phyloP scores from a whole-genome alignment of 35 echinoderm and acorn worm species.

The Eucidaris tribuloides region DNA sequence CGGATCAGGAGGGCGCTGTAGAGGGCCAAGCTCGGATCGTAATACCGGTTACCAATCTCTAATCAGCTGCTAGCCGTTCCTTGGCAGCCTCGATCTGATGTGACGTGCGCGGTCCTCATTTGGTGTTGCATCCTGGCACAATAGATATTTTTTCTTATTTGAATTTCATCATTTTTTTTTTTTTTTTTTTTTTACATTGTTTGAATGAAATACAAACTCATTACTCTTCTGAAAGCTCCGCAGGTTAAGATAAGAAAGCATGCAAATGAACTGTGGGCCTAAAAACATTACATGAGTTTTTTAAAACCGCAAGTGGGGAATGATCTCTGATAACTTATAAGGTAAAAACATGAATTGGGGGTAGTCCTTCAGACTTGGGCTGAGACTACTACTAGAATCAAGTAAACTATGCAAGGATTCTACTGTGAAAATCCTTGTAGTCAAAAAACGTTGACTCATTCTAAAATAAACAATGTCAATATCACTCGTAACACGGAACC shows the following conservation, averaged over 20 bases:
- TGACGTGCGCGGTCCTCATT: slow-evolving; percentile 75
- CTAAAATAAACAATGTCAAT: too few relatives aligned
- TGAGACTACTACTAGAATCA: too few relatives aligned
- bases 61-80: slow-evolving; percentile 85
- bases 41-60: slow-evolving; percentile 82
- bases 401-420: too few relatives aligned
- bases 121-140: slow-evolving; percentile 67
- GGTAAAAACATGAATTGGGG: too few relatives aligned
- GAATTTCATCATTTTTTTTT: neutral
- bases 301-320: too few relatives aligned
- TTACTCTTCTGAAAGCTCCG: neutral
- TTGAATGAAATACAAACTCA: neutral
- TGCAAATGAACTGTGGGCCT: neutral
- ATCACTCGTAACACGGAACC: too few relatives aligned
- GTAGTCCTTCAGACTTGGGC: too few relatives aligned
- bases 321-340: too few relatives aligned
- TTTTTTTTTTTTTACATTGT: neutral
- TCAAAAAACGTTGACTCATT: too few relatives aligned
- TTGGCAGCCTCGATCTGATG: slow-evolving; percentile 69
- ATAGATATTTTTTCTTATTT: neutral
- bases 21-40: slow-evolving; percentile 73
- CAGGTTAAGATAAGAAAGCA: neutral
- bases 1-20: neutral
- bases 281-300: neutral
- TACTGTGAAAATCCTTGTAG: too few relatives aligned